Evolutionary conservation across 2,113 vertebrate species (phyloP).

Genomic region (Poeciliopsis prolifica): DNA sequence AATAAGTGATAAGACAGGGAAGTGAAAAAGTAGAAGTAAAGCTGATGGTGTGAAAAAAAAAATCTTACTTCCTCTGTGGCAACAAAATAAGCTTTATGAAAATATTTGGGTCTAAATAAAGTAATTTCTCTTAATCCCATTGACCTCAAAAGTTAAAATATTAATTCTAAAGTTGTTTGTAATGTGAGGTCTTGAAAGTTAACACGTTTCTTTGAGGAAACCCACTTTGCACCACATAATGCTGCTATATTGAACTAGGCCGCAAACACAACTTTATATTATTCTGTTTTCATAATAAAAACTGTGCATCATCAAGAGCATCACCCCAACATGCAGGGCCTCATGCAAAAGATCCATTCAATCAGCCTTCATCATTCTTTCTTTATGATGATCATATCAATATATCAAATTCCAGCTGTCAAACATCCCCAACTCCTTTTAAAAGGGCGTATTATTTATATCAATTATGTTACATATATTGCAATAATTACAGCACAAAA

Average conservation of each 20-base stretch:
- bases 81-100: background rate
- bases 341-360: slow-evolving; percentile 58
- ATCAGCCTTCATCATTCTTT: slow-evolving; percentile 14
- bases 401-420: background rate
- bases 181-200: background rate
- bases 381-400: background rate
- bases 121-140: no score
- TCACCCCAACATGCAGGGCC: slow-evolving; percentile 66
- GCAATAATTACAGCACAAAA: background rate
- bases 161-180: background rate
- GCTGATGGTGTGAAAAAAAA: background rate
- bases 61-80: no score
- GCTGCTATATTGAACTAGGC: background rate
- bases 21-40: slow-evolving; percentile 13
- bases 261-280: background rate
- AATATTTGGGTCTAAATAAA: no score
- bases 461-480: background rate
- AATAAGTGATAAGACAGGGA: background rate
- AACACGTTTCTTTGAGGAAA: background rate
- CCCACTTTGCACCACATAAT: background rate
- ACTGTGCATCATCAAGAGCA: slow-evolving; percentile 22
- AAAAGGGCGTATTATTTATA: background rate
- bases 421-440: background rate
- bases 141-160: background rate
- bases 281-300: background rate